Evolutionary conservation across 2,888 invertebrate genomes (phyloP), one percentile per base, ranked within the genome.

Genomic region (Aphidius colemani): DNA sequence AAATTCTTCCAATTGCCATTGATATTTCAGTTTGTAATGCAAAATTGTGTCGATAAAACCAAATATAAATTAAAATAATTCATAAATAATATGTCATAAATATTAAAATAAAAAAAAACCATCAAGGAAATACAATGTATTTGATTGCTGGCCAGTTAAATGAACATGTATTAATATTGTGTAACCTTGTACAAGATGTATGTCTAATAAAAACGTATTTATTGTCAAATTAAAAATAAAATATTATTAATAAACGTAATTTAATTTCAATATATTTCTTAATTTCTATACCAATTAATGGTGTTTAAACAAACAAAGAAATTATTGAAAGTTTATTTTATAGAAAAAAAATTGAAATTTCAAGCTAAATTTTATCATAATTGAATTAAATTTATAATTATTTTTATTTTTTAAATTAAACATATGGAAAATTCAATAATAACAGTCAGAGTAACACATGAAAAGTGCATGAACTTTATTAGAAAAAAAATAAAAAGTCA

Each of bases 61-160:
- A 8, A 65, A 51, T 49, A 10, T 30, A 62, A 48, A 6, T 46
- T 44, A 53, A 60, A 62, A 53, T 57, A 60, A 59, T 68, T 66
- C 61, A 65, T 62, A 58, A 69, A 49, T 67, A 69, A 68, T 66
- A 65, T 65, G 69, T 67, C 65, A 53, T 13, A 43, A 11, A 44
- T 8, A 44, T 71, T 70, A 70, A 67, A 63, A n/a, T n/a, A n/a
- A 39, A 66, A 58, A 69, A 66, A 63, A 60, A 53, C 63, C 68
- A 71, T 66, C 71, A 66, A 68, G 66, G 72, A 75, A 77, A 78
- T 78, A 79, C 79, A 79, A 78, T 74, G 80, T 81, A 78, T 81
- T 82, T 82, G 80, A 82, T 82, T 82, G 82, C 82, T 81, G 82
- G 82, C 81, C 82, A 82, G 81, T 82, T 82, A 78, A 82, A 82